Base-by-base conservation (phyloP, 1,140 invertebrate genomes). In the Apis cerana region DNA sequence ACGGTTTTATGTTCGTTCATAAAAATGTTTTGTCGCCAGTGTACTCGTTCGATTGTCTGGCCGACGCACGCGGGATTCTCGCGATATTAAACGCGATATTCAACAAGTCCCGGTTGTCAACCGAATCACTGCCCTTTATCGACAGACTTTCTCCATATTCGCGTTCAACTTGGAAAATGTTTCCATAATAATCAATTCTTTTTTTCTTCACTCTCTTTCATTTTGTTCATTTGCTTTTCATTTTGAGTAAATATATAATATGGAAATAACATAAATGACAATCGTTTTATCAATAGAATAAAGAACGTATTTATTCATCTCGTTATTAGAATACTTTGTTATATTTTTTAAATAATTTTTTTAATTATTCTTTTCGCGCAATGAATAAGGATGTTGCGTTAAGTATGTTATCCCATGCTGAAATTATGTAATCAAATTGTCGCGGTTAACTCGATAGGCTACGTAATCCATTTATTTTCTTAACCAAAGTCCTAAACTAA, bases 401-500 rank as follows among this genome's bases (percentile, higher is more conserved):
- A 43, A 82, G 10, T 33, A 11, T 27, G 21, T 81, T 67, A n/a
- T 12, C 62, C 12, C 33, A 0, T 7, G 11, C 19, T 43, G 33
- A 76, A 76, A 76, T 82, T 50, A 50, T 56, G 23, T 43, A 82
- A 82, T 48, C 50, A 33, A 76, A 76, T 82, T 82, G 56, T 76
- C 72, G 43, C 43, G 74, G 62, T 67, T 58, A 50, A 56, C 54
- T 68, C 59, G 52, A 13, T 54, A 76, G 62, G 33, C 62, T 50
- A 48, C 64, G 8, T 82, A 82, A 82, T 82, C 61, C 62, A 54
- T 82, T 82, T 82, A 82, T 76, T 80, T 69, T 48, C 43, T 21
- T 4, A 8, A 11, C 21, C 65, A 11, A 76, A 68, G 54, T 82
- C 54, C 74, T 69, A 21, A 76, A 82, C 64, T 82, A 54, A 61